These are phyloP conservation scores for Dicyrtoma fusca DNA, from an alignment of 2,888 invertebrate species.

Conservation along the genomic window DNA sequence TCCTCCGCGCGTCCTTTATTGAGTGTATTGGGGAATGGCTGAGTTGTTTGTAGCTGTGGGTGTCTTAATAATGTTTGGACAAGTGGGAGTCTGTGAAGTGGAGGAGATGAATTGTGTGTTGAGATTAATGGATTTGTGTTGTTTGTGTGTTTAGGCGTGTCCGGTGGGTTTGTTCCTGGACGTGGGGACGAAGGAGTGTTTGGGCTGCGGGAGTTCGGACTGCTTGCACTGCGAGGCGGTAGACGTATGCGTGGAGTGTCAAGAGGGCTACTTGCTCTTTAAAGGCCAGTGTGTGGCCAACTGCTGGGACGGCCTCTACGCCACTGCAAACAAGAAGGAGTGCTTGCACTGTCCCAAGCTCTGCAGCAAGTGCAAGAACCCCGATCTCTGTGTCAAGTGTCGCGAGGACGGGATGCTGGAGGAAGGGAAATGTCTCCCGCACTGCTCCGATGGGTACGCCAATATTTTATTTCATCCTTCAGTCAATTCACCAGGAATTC, in stretches of 20 bases:
- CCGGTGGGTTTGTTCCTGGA: slow-evolving; percentile 49
- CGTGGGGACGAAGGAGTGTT: slow-evolving; percentile 43
- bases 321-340: slow-evolving; percentile 42
- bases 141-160: slow-evolving; percentile 43
- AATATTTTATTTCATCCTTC: too few species aligned
- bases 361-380: slow-evolving; percentile 61
- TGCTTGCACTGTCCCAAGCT: slow-evolving; percentile 51
- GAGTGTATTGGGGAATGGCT: too few species aligned
- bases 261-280: slow-evolving; percentile 41
- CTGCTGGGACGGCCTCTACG: slow-evolving; percentile 50
- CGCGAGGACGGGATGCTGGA: slow-evolving; percentile 76
- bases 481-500: too few species aligned
- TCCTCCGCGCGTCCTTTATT: too few species aligned
- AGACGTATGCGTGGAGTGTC: slow-evolving; percentile 49
- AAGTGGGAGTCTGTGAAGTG: not conserved
- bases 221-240: slow-evolving; percentile 46
- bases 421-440: slow-evolving; percentile 78
- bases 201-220: slow-evolving; percentile 45
- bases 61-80: too few species aligned
- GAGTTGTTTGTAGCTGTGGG: too few species aligned
- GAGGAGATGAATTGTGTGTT: not conserved
- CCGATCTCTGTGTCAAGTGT: slow-evolving; percentile 80
- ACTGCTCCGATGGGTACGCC: slow-evolving; percentile 74
- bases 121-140: not conserved
- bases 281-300: slow-evolving; percentile 44